Conservation (phyloP, 2,113 vertebrate genomes). For the Salminus brasiliensis region DNA sequence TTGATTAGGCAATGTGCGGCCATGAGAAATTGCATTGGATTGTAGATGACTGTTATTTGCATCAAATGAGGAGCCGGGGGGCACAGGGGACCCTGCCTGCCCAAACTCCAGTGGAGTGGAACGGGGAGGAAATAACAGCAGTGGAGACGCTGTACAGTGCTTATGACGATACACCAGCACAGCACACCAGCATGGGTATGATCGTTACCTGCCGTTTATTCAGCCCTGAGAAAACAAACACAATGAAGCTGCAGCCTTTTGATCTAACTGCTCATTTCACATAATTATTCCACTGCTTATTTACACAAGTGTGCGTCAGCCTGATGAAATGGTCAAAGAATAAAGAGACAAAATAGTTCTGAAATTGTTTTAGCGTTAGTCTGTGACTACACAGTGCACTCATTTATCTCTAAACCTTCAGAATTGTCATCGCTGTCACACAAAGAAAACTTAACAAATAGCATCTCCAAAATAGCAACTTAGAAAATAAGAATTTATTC, state of each 20-base stretch:
- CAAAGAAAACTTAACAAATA: too few species aligned
- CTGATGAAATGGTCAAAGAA: background rate
- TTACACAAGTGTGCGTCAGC: background rate
- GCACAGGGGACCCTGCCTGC: slow-evolving; percentile 67
- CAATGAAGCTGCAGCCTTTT: slow-evolving; percentile 14
- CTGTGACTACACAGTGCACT: too few species aligned
- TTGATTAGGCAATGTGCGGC: slow-evolving; percentile 99
- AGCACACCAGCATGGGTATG: slow-evolving; percentile 19
- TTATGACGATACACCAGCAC: slow-evolving; percentile 30
- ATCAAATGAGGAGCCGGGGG: slow-evolving; percentile 94
- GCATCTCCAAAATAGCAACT: too few species aligned
- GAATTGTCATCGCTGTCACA: too few species aligned
- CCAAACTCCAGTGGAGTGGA: slow-evolving; percentile 59
- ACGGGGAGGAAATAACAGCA: slow-evolving; percentile 50
- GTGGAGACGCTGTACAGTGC: slow-evolving; percentile 9
- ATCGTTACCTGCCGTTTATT: slow-evolving; percentile 31
- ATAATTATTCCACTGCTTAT: background rate
- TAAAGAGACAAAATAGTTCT: too few species aligned
- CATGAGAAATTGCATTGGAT: slow-evolving; percentile 89
- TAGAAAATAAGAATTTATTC: too few species aligned
- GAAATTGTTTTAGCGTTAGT: too few species aligned
- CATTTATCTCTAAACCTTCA: too few species aligned
- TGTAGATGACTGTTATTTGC: slow-evolving; percentile 99
- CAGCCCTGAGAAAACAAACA: background rate
- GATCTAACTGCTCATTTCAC: background rate